phyloP scores from a whole-genome alignment of 2,888 invertebrate species.

The Heterodera filipjevi region DNA sequence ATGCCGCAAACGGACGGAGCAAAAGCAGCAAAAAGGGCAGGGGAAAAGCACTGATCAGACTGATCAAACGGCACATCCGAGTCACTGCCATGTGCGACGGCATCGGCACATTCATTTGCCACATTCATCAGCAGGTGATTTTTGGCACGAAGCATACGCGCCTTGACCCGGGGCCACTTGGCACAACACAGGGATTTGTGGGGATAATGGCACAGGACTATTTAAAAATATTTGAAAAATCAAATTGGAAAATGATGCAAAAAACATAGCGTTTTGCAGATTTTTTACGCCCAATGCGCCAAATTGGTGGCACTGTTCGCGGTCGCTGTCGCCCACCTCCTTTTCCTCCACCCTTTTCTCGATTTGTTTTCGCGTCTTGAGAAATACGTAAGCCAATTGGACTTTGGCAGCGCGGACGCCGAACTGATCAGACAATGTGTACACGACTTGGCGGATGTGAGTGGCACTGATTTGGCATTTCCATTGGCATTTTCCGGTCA shows the following conservation, averaged over 20 bases:
- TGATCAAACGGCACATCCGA: not conserved
- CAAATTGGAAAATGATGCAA: no score
- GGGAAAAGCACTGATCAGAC: not conserved
- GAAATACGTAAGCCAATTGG: constrained; percentile 39
- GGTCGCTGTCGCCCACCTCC: constrained; percentile 57
- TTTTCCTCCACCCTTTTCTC: constrained; percentile 51
- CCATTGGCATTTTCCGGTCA: not conserved
- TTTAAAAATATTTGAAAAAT: no score
- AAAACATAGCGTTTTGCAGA: no score
- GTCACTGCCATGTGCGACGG: not conserved
- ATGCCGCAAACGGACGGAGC: not conserved
- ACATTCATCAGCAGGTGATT: not conserved
- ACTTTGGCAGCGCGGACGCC: constrained; percentile 28
- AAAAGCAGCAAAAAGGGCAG: not conserved
- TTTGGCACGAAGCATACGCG: not conserved
- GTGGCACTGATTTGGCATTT: not conserved
- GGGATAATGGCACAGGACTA: no score
- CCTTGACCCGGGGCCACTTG: no score
- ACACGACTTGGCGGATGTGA: constrained; percentile 26
- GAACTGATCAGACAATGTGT: constrained; percentile 23
- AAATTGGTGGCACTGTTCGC: constrained; percentile 55
- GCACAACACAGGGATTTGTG: no score
- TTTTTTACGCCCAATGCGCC: constrained; percentile 52
- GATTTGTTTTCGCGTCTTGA: constrained; percentile 45
- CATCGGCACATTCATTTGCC: not conserved